Conservation (phyloP, 1,140 invertebrate genomes). For the Drosophila sechellia region DNA sequence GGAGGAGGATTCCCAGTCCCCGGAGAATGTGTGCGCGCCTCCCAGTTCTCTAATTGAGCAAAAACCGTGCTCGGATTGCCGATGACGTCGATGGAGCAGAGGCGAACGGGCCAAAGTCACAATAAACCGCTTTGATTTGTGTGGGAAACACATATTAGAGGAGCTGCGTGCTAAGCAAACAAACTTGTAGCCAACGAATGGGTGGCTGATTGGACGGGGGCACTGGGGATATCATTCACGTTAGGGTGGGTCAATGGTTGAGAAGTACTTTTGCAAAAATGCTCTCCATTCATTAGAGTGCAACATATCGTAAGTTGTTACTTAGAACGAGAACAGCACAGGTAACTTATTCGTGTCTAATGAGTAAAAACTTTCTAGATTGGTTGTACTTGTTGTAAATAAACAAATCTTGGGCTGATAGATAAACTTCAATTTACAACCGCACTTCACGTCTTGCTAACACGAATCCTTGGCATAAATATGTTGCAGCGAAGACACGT, state of each 20-base stretch:
- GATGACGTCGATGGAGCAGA: conserved; percentile 57
- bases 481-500: neutral
- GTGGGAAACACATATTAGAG: conserved; percentile 52
- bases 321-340: no score
- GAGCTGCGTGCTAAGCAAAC: conserved; percentile 51
- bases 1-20: conserved; percentile 10
- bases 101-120: conserved; percentile 38
- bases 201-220: neutral
- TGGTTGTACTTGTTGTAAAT: no score
- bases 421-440: no score
- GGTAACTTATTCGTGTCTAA: no score
- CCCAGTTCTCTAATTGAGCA: conserved; percentile 77
- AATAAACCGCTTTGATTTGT: conserved; percentile 75
- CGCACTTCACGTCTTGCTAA: neutral
- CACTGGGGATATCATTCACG: conserved; percentile 23
- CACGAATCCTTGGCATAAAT: neutral
- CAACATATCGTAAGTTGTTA: no score
- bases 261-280: neutral
- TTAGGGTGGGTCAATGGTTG: conserved; percentile 1
- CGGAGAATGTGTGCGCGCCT: conserved; percentile 22
- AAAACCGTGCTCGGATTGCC: conserved; percentile 72
- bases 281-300: neutral
- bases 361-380: neutral
- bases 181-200: conserved; percentile 40
- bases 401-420: no score